These are phyloP conservation scores for Melinaea menophilus DNA, from an alignment of 2,888 invertebrate species.

Conservation along the genomic window DNA sequence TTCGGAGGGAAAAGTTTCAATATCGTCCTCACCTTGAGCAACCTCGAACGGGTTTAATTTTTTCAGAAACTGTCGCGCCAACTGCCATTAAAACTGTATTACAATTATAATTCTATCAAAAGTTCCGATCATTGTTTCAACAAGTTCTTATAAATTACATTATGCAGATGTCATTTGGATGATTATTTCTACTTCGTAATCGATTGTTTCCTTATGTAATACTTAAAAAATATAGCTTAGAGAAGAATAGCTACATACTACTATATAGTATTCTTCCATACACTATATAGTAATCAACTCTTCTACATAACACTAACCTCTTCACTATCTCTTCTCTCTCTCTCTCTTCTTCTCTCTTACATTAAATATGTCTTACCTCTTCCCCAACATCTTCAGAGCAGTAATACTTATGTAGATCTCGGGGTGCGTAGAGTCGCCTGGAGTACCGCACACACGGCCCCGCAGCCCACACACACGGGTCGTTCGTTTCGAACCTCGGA, in stretches of 20 bases:
- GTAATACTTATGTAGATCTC: slow-evolving; percentile 74
- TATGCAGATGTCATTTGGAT: too few relatives aligned
- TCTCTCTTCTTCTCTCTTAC: too few relatives aligned
- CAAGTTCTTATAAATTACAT: too few relatives aligned
- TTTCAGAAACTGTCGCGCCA: slow-evolving; percentile 53
- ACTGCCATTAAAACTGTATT: slow-evolving; percentile 39
- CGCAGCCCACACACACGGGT: slow-evolving; percentile 80
- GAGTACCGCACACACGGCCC: slow-evolving; percentile 82
- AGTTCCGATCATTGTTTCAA: not conserved
- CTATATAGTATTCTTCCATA: too few relatives aligned
- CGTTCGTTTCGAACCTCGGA: slow-evolving; percentile 80
- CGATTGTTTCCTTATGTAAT: too few relatives aligned
- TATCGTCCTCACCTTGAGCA: slow-evolving; percentile 29
- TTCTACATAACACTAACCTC: too few relatives aligned
- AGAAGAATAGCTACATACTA: too few relatives aligned
- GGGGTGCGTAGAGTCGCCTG: slow-evolving; percentile 74
- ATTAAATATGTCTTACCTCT: slow-evolving; percentile 55
- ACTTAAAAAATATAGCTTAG: too few relatives aligned
- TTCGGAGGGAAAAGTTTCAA: slow-evolving; percentile 32
- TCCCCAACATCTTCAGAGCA: slow-evolving; percentile 81
- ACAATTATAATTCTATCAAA: not conserved
- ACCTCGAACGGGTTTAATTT: slow-evolving; percentile 60
- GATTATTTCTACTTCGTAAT: too few relatives aligned
- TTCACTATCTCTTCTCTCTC: too few relatives aligned
- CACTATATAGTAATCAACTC: too few relatives aligned